Conservation (phyloP, 2,888 invertebrate species). For the Apocheima hispidaria region DNA sequence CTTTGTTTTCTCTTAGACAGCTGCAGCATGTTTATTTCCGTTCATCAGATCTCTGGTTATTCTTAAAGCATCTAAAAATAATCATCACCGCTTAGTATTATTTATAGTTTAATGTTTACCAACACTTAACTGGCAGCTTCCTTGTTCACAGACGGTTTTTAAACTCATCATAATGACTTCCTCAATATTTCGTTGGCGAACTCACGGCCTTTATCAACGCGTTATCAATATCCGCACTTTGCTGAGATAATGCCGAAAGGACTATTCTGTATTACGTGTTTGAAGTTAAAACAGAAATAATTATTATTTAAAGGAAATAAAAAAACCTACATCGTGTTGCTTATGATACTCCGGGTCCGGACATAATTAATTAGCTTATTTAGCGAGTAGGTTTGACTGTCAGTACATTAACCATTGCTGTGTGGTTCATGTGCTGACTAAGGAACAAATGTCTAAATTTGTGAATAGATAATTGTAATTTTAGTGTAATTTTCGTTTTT, state of each 20-base stretch:
- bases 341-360: no score
- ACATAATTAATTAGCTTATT: no score
- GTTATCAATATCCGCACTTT: slow-evolving; percentile 62
- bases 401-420: no score
- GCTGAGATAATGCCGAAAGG: slow-evolving; percentile 28
- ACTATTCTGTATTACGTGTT: not conserved
- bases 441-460: no score
- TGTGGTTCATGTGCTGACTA: no score
- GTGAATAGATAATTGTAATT: no score
- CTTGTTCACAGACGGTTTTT: slow-evolving; percentile 21
- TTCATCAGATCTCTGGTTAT: not conserved
- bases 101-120: slow-evolving; percentile 22
- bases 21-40: not conserved
- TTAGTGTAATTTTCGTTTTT: no score
- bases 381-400: no score
- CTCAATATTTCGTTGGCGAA: slow-evolving; percentile 61
- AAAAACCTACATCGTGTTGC: no score
- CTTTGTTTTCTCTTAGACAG: not conserved
- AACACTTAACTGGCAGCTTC: slow-evolving; percentile 22
- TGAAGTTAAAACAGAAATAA: not conserved
- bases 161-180: slow-evolving; percentile 54
- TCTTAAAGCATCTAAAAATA: slow-evolving; percentile 13
- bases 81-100: slow-evolving; percentile 5
- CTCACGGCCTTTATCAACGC: slow-evolving; percentile 64
- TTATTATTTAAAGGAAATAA: not conserved